Conservation (phyloP, 1,140 invertebrate genomes). For the Agrypnia vestita region DNA sequence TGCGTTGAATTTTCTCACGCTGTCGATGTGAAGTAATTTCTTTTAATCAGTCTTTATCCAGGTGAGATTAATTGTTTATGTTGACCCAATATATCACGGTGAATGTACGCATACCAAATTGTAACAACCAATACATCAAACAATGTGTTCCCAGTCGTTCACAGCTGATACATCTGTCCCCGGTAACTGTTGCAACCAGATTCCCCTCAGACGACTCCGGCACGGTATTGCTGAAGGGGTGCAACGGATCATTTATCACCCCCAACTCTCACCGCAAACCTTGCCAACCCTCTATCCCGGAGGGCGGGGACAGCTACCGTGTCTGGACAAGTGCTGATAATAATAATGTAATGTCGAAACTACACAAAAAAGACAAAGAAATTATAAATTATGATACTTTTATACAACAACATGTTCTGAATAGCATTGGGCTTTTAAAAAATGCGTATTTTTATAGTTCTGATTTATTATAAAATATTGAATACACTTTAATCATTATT, state of each 20-base stretch:
- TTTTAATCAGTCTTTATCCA: too few species aligned
- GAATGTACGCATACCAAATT: neutral
- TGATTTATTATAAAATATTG: too few species aligned
- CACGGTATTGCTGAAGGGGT: slow-evolving; percentile 8
- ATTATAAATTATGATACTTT: too few species aligned
- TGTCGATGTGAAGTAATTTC: too few species aligned
- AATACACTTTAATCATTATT: too few species aligned
- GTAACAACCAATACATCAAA: slow-evolving; percentile 17
- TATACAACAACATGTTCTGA: too few species aligned
- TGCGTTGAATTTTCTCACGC: too few species aligned
- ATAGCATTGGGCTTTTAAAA: too few species aligned
- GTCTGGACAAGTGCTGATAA: slow-evolving; percentile 18
- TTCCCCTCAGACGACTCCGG: neutral
- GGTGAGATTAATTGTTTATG: too few species aligned
- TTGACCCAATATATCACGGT: too few species aligned
- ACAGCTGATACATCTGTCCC: slow-evolving; percentile 24
- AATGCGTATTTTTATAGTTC: too few species aligned
- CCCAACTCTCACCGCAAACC: neutral
- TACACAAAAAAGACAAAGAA: too few species aligned
- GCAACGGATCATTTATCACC: slow-evolving; percentile 29
- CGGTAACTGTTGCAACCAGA: slow-evolving; percentile 18
- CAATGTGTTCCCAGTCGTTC: slow-evolving; percentile 7
- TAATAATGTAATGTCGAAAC: neutral
- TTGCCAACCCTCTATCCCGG: neutral
- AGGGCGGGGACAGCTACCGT: slow-evolving; percentile 10